Base-by-base conservation (phyloP, 2,888 invertebrate genomes). In the Rhamnusium bicolor region DNA sequence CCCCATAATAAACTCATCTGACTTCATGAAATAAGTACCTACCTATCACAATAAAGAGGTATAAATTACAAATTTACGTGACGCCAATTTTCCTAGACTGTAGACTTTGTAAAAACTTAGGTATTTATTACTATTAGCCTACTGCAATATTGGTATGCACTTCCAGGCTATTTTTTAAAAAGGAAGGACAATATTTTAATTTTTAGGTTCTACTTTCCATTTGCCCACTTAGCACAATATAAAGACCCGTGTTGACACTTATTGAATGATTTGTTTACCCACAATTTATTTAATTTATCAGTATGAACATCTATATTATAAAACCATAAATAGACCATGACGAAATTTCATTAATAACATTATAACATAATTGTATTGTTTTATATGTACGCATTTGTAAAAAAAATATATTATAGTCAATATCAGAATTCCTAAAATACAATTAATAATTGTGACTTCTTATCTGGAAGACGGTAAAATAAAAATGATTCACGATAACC, bases 211-310 rank as follows among this genome's bases (percentile, higher is more conserved):
- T n/a, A n/a, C 10, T 1, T 29, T 8, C 12, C 53, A 12, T 21
- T 19, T 54, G 21, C 4, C 24, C 24, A n/a, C 21, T 53, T 21
- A 27, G 18, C 10, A 32, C 3, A 40, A 40, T 12, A 8, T 10
- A 10, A 8, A 12, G 29, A 32, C 58, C 8, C 14, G 32, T 18
- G 18, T 16, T 14, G 58, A 58, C 58, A 32, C 14, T 58, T 29
- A 58, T 29, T 7, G 29, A 14, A 58, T 58, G 32, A 18, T 58
- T 58, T 58, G 32, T 58, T 18, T 32, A 32, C 58, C 32, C 18
- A 18, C 32, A 58, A 58, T 40, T 18, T 58, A 40, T 18, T 18
- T 32, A n/a, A n/a, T n/a, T n/a, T n/a, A n/a, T n/a, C n/a, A n/a
- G n/a, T n/a, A n/a, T n/a, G n/a, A n/a, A n/a, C n/a, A n/a, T n/a